Evolutionary conservation across 2,797 vertebrate genomes (phyloP).

Genomic region (Gymnodraco acuticeps): DNA sequence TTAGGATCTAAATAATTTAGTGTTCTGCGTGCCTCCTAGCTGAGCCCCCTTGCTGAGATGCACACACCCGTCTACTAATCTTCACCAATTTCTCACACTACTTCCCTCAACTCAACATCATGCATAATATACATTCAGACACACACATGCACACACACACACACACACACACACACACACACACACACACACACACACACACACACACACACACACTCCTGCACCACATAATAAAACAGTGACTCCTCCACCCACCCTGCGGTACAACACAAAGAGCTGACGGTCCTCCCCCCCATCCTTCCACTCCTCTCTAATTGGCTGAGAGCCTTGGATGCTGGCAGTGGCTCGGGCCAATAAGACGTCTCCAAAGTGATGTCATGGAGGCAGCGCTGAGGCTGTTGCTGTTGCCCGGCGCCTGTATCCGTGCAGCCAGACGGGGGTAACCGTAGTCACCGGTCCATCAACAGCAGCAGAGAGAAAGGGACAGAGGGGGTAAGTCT

Average conservation of each 20-base stretch:
- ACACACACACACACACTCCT: slow-evolving; percentile 46
- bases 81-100: slow-evolving; percentile 28
- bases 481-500: slow-evolving; percentile 69
- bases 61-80: slow-evolving; percentile 3
- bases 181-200: slow-evolving; percentile 25
- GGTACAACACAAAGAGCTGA: slow-evolving; percentile 71
- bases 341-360: slow-evolving; percentile 69
- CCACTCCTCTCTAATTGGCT: slow-evolving; percentile 62
- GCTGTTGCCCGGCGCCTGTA: slow-evolving; percentile 81
- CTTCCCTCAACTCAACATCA: slow-evolving; percentile 20
- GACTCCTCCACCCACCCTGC: slow-evolving; percentile 71
- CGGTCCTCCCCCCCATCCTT: slow-evolving; percentile 59
- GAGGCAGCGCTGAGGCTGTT: slow-evolving; percentile 76
- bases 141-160: slow-evolving; percentile 24
- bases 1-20: slow-evolving; percentile 71
- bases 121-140: slow-evolving; percentile 7
- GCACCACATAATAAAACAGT: slow-evolving; percentile 60
- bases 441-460: slow-evolving; percentile 62
- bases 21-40: slow-evolving; percentile 26
- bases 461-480: slow-evolving; percentile 54
- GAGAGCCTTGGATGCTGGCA: slow-evolving; percentile 71
- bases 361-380: slow-evolving; percentile 81
- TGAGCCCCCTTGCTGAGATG: slow-evolving; percentile 58
- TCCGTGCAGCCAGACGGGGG: slow-evolving; percentile 73
- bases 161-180: slow-evolving; percentile 11